Base-by-base conservation (phyloP, 2,888 invertebrate species). In the Dorcus hopei region DNA sequence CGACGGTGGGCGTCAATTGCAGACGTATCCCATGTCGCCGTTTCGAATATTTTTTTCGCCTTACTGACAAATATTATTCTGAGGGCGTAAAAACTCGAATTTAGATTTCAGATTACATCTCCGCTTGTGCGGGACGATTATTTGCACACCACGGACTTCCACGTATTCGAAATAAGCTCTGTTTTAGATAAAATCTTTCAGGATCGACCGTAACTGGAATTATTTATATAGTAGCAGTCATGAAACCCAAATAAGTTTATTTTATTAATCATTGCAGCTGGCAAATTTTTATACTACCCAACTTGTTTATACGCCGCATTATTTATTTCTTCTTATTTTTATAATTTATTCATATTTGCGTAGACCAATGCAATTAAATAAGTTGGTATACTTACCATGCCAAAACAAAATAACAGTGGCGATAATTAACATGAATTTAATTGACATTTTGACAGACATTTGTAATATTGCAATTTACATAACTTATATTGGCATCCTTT, bases 241-340 rank as follows among this genome's bases (percentile, higher is more conserved):
- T 39, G 68, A 63, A 49, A 40, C 7, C 39, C 23, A 66, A 67
- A 66, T 65, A 67, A 69, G 62, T 65, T 63, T 64, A 66, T 67
- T 55, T 55, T 55, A 55, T 55, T 55, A 54, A 54, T 54, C 54
- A 55, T 49, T 41, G 40, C n/a, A 39, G 47, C 41, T 42, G 41
- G 19, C 38, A 38, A 26, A 56, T 51, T 45, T 38, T 39, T 56
- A 39, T 45, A 56, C 23, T 19, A 26, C 9, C 19, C 19, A 19
- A 45, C 51, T 43, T 45, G 56, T 51, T 56, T 56, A 51, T 56
- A 39, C 43, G 40, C 16, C 14, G 38, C 43, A 45, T 43, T 49
- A 49, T 51, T 50, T 41, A 54, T 55, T 57, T 54, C 33, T 41
- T 49, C 45, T 55, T 52, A 47, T 45, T 41, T 45, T 54, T 38